Base-by-base conservation (phyloP, 2,888 invertebrate species). In the Caenorhabditis sp. region DNA sequence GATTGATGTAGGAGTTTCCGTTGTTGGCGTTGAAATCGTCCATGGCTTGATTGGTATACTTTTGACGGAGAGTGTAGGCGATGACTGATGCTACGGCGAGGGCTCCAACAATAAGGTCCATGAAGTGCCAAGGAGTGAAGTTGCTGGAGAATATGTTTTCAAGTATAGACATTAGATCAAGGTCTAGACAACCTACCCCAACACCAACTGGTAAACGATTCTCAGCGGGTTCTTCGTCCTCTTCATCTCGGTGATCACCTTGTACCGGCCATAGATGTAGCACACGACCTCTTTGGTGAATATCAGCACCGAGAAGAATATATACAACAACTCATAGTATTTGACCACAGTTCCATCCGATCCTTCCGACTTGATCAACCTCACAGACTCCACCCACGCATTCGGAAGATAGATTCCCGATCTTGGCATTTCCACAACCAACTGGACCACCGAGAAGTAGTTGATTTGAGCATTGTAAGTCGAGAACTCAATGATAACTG, bases 401-500 rank as follows among this genome's bases (percentile, higher is more conserved):
- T 84, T 80, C 16, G 88, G 73, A 35, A 84, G 70, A 63, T 85
- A 82, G 8, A 82, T 74, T 68, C 77, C 80, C 0, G 74, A 80
- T 26, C 61, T 80, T 5, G 87, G 87, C 12, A 80, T 82, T 54
- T 89, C 89, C 3, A 89, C 66, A 0, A 89, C 28, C 14, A 89
- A 58, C 64, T 89, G 88, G 8, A 87, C 82, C 4, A 89, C 88
- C 31, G 86, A 84, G 61, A 88, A 89, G 63, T 88, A 87, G 77
- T 89, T 93, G 51, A 92, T 88, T 85, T 93, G 93, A 8, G 93
- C 91, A 80, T 94, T 94, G 89, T 94, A 94, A 41, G 93, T 92
- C 0, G 94, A 93, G 86, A 94, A 94, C 84, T 94, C 94, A n/a
- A 94, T 91, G 82, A 94, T 93, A 6, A 94, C 92, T 4, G 94